Evolutionary conservation across 37 sponge, comb jelly and placozoan genomes (phyloP), one percentile per base, ranked within the genome.

Genomic region (Eunapius fragilis): DNA sequence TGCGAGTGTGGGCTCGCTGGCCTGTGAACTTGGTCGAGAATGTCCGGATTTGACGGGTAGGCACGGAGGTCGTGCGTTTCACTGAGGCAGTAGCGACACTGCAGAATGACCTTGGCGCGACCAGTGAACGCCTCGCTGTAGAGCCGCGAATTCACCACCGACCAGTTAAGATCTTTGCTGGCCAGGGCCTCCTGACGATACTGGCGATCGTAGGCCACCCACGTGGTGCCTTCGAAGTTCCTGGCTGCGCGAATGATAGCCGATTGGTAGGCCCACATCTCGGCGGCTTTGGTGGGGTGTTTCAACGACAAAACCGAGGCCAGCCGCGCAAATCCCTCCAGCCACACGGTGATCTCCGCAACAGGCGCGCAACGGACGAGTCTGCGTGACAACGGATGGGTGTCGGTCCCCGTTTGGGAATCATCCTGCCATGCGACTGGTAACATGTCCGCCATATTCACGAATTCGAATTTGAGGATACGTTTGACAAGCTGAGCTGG

Each of bases 131-230:
- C 41, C 41, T 41, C 41, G 41, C 41, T 41, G 72, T 71, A 71
- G 6, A 9, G 6, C 41, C 41, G 41, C 41, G 5, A 6, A 70
- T 70, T 28, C 9, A 30, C 71, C 26, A 70, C 30, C 71, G 28
- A 25, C 71, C 71, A 70, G 30, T 70, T 28, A 3, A 70, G 30
- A 70, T 28, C 30, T 28, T 7, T 37, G 3, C 31, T 26, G n/a
- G 49, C 67, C 25, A 48, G 26, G 26, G 80, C 80, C 30, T 79
- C 67, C 80, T 67, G 26, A n/a, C 80, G 26, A 45, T 31, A 79
- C 25, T 31, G 31, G 58, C 67, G 49, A 48, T 79, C 80, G 30
- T 79, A 79, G 67, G 49, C 26, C 24, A 79, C 80, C 80, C 80
- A 79, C 25, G 58, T 13, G n/a, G 26, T n/a, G 25, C 67, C 80